Conservation (phyloP, 2,797 vertebrate genomes). For the Microchirus variegatus region DNA sequence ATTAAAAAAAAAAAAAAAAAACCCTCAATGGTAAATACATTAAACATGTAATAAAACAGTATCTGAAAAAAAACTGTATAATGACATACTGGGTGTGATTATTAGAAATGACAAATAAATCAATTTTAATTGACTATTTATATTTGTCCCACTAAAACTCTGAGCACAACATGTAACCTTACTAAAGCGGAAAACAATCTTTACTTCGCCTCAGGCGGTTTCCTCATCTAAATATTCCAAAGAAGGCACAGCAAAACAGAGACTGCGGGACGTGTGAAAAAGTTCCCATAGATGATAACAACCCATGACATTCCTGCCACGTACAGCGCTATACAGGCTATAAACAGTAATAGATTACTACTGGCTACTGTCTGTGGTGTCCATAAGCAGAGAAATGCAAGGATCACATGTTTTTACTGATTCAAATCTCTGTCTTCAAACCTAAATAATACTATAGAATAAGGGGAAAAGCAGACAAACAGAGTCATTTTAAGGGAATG, state of each 20-base stretch:
- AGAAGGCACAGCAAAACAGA: background rate
- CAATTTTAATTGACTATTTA: too few relatives aligned
- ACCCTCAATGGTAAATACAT: too few relatives aligned
- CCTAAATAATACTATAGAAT: background rate
- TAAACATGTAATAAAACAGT: too few relatives aligned
- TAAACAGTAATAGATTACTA: constrained; percentile 7
- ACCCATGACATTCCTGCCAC: background rate
- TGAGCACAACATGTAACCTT: background rate
- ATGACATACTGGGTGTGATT: too few relatives aligned
- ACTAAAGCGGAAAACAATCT: too few relatives aligned
- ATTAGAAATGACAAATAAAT: too few relatives aligned
- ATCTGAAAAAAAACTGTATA: too few relatives aligned
- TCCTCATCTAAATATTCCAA: background rate
- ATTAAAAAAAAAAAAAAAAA: too few relatives aligned
- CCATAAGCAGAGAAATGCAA: constrained; percentile 9
- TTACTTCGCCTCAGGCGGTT: background rate
- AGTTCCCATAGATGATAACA: background rate
- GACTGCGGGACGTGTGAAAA: too few relatives aligned
- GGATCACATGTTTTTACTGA: background rate
- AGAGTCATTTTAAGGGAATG: background rate
- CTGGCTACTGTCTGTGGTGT: background rate
- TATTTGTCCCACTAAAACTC: background rate
- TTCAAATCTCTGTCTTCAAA: background rate
- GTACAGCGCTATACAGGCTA: background rate
- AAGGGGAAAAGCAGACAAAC: background rate